phyloP scores from a whole-genome alignment of 2,797 vertebrate genomes.

The Carduelis carduelis region DNA sequence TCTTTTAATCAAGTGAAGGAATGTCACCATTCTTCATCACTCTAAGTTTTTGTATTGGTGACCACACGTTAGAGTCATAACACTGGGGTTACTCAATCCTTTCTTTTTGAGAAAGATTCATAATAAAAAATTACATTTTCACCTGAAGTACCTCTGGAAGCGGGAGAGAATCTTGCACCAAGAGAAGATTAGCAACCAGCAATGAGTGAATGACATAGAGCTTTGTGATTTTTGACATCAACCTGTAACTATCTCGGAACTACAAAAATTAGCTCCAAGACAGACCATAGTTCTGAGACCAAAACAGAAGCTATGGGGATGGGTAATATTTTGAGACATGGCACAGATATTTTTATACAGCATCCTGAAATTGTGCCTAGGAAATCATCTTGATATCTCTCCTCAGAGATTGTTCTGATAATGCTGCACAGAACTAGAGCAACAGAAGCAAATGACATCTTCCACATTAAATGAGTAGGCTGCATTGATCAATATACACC shows the following conservation, averaged over 20 bases:
- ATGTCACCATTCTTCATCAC: neutral
- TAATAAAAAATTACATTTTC: neutral
- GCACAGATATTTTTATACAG: neutral
- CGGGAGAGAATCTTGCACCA: neutral
- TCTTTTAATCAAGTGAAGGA: neutral
- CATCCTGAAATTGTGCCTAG: neutral
- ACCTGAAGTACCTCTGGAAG: neutral
- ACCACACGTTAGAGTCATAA: neutral
- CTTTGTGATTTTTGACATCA: neutral
- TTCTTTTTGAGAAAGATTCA: neutral
- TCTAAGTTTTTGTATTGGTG: neutral
- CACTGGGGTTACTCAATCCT: neutral
- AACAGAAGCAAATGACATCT: neutral
- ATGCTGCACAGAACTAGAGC: neutral
- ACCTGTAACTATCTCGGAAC: neutral
- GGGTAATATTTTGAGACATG: neutral
- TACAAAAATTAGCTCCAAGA: neutral
- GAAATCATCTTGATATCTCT: neutral
- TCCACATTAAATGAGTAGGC: neutral
- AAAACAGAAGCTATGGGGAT: neutral
- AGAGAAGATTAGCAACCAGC: neutral
- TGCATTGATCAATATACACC: neutral
- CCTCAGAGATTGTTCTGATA: neutral
- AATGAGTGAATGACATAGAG: neutral
- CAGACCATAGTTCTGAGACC: neutral